Evolutionary conservation across 2,888 invertebrate genomes (phyloP).

Genomic region (Perizoma flavofasciatum): DNA sequence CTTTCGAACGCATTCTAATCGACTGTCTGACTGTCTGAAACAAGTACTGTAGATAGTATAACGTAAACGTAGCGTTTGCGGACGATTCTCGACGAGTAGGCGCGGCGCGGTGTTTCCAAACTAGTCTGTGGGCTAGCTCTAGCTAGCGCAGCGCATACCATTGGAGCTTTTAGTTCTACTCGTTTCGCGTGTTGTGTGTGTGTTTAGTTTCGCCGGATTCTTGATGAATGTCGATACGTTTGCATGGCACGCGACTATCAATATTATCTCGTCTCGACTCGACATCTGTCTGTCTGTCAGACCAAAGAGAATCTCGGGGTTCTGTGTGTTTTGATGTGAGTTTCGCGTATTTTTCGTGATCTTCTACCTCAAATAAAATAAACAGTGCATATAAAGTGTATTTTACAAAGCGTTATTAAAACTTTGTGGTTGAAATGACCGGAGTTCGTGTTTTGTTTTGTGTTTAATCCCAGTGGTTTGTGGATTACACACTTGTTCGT

Average conservation of each 20-base stretch:
- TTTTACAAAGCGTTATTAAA: conserved; percentile 54
- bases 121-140: no score
- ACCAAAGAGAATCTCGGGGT: conserved; percentile 46
- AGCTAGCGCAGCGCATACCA: no score
- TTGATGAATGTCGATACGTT: conserved; percentile 66
- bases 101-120: no score
- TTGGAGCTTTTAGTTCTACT: conserved; percentile 32
- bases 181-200: conserved; percentile 30
- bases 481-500: conserved; percentile 67
- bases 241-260: conserved; percentile 62
- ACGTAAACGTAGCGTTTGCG: no score
- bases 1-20: no score
- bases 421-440: conserved; percentile 66
- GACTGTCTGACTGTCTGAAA: no score
- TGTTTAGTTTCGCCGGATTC: conserved; percentile 65
- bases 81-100: no score
- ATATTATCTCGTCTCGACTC: conserved; percentile 43
- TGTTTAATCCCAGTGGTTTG: conserved; percentile 58
- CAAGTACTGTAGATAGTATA: no score
- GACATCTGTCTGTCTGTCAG: conserved; percentile 62
- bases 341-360: conserved; percentile 55
- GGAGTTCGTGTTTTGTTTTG: conserved; percentile 73
- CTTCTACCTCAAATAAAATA: conserved; percentile 42
- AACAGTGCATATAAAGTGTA: conserved; percentile 53
- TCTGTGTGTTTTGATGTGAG: conserved; percentile 51